phyloP scores from a whole-genome alignment of 2,888 invertebrate genomes.

The Meganola albula region DNA sequence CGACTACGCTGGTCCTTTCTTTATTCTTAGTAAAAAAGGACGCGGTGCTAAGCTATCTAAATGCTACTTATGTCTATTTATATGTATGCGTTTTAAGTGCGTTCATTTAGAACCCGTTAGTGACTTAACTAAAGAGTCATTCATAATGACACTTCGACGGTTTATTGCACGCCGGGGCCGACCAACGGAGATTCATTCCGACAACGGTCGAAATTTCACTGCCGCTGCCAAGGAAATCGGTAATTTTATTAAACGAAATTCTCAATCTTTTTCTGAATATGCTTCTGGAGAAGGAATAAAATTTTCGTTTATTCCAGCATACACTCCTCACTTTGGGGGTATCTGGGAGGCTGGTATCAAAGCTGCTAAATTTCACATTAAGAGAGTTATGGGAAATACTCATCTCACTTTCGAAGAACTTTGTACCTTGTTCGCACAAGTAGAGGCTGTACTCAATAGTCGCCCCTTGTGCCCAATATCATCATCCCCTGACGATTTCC shows the following conservation, averaged over 20 bases:
- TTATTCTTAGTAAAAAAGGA: too few relatives aligned
- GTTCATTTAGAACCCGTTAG: too few relatives aligned
- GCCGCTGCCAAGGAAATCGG: conserved; percentile 24
- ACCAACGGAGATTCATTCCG: conserved; percentile 28
- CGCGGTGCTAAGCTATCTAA: too few relatives aligned
- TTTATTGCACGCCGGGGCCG: too few relatives aligned
- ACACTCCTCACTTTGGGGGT: conserved; percentile 26
- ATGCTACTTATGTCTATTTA: too few relatives aligned
- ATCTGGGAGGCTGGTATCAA: conserved; percentile 8
- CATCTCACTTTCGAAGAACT: conserved; percentile 6
- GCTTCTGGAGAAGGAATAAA: conserved; percentile 22
- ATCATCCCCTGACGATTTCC: neutral
- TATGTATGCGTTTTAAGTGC: too few relatives aligned
- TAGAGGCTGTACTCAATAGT: conserved; percentile 9
- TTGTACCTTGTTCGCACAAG: conserved; percentile 8
- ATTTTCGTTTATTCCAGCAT: conserved; percentile 24
- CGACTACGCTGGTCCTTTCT: too few relatives aligned
- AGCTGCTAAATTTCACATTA: conserved; percentile 14
- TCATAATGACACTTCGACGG: too few relatives aligned
- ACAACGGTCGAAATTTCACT: conserved; percentile 31
- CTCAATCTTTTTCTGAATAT: conserved; percentile 18
- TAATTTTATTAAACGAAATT: conserved; percentile 4
- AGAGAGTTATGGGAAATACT: conserved; percentile 1
- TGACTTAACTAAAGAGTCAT: too few relatives aligned
- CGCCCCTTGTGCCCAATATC: conserved; percentile 1